These are phyloP conservation scores for Conchocele bisecta DNA, from an alignment of 2,888 invertebrate species.

Conservation along the genomic window DNA sequence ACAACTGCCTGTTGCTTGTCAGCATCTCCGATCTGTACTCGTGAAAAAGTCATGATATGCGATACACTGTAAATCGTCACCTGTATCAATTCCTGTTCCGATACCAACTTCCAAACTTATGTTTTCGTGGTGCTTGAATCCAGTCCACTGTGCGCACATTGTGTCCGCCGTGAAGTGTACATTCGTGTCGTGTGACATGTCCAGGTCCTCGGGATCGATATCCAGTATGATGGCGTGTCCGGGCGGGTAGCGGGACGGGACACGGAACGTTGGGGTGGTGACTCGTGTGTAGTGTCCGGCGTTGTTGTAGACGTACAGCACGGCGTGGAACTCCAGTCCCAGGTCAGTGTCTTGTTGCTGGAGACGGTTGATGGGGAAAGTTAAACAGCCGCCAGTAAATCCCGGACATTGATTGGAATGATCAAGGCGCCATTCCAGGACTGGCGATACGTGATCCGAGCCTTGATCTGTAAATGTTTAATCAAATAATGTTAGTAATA, in stretches of 20 bases:
- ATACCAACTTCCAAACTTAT: constrained; percentile 30
- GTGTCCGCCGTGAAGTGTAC: constrained; percentile 17
- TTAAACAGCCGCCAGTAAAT: constrained; percentile 37
- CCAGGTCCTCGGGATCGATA: constrained; percentile 11
- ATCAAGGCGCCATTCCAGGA: constrained; percentile 37
- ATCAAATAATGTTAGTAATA: no score
- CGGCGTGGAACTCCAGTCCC: constrained; percentile 4
- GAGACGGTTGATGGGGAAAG: constrained; percentile 19
- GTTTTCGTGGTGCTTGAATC: constrained; percentile 32
- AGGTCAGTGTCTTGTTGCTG: constrained; percentile 23
- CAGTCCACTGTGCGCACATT: constrained; percentile 33
- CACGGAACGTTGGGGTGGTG: constrained; percentile 14
- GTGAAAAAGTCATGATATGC: not conserved
- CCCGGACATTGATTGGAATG: constrained; percentile 3
- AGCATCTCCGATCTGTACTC: no score
- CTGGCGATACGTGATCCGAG: constrained; percentile 22
- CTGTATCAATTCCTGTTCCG: constrained; percentile 10
- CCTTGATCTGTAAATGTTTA: no score
- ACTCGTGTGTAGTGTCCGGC: constrained; percentile 49
- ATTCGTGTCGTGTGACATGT: constrained; percentile 5
- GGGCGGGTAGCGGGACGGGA: constrained; percentile 41
- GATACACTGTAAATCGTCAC: constrained; percentile 24
- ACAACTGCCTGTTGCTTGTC: no score
- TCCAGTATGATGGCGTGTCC: constrained; percentile 36
- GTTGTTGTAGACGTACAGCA: constrained; percentile 44